Evolutionary conservation across 2,888 invertebrate species (phyloP), one percentile per base, ranked within the genome.

Genomic region (Alloplasta piceator): DNA sequence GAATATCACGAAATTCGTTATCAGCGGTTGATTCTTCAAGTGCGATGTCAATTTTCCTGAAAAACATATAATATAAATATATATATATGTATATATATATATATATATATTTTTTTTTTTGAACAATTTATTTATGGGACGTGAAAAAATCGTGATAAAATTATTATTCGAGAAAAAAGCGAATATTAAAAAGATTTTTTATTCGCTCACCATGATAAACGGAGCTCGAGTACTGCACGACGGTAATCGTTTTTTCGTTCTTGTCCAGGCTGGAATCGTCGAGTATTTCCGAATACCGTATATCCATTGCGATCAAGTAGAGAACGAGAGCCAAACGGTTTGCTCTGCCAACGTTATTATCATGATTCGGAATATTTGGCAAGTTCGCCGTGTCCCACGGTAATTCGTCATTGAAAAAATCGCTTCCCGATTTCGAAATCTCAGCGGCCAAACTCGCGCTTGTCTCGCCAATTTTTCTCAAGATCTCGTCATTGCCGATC

Each of bases 1-100:
- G 78, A 95, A 92, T n/a, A 88, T 86, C 0, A 92, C 90, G 85
- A 95, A 94, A 78, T 94, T 87, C 66, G 93, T 93, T 16, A 95
- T 89, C 39, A 95, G 92, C 0, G 94, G 93, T 87, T 90, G 85
- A 39, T 88, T 94, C 92, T 86, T 94, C 93, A 82, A 93, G 89
- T 87, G 94, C 92, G 88, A 94, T 92, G 38, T 92, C 91, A 83
- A 93, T 86, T 85, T 91, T 90, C 71, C 93, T 93, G 52, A 86
- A 89, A 77, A 3, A 26, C 3, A 26, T n/a, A n/a, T n/a, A n/a
- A n/a, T n/a, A n/a, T n/a, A n/a, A n/a, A n/a, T n/a, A n/a, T n/a
- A n/a, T n/a, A n/a, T n/a, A n/a, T n/a, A n/a, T n/a, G n/a, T n/a
- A n/a, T n/a, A n/a, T n/a, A n/a, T n/a, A n/a, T n/a, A n/a, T n/a